Base-by-base conservation (phyloP, 2,888 invertebrate species). In the Thecocarcelia acutangulata region DNA sequence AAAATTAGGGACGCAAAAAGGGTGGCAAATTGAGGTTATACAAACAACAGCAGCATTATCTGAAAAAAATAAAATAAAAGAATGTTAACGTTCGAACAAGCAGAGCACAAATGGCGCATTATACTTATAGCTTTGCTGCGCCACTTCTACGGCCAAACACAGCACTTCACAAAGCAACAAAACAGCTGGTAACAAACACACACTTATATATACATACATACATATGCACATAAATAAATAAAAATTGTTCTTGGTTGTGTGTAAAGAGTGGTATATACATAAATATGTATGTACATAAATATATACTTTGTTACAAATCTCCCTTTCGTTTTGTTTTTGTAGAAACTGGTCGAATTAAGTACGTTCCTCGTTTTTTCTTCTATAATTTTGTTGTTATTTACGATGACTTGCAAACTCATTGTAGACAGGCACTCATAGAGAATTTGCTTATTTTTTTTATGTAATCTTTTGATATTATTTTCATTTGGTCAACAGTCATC, bases 81-180 rank as follows among this genome's bases (percentile, higher is more conserved):
- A 80, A 81, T 78, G 78, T 82, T 75, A 82, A 82, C 66, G 82
- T 82, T 78, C 82, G 74, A 72, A 69, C 58, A 58, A 59, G 82
- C 82, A 81, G 82, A 69, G 58, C 50, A 74, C 52, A 69, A 78
- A 78, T 82, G 74, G 74, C 78, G 82, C 82, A 82, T 73, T 73
- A 73, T 73, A 73, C 80, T 76, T 81, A 73, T 15, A 66, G 37
- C 56, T 17, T 58, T 73, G 59, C 72, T 68, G 66, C 59, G 52
- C 59, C 59, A 59, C 24, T 66, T 46, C 77, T 76, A 4, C 50
- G n/a, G 8, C 50, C 28, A 24, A 11, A 48, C 17, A 40, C 40
- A 37, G 40, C 17, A 73, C 28, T 33, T 19, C 28, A 52, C 33
- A 72, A 61, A 3, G 11, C 70, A 28, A 59, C 61, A 44, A 61